Evolutionary conservation across 2,797 vertebrate species (phyloP), one percentile per base, ranked within the genome.

Genomic region (Trachops cirrhosus): DNA sequence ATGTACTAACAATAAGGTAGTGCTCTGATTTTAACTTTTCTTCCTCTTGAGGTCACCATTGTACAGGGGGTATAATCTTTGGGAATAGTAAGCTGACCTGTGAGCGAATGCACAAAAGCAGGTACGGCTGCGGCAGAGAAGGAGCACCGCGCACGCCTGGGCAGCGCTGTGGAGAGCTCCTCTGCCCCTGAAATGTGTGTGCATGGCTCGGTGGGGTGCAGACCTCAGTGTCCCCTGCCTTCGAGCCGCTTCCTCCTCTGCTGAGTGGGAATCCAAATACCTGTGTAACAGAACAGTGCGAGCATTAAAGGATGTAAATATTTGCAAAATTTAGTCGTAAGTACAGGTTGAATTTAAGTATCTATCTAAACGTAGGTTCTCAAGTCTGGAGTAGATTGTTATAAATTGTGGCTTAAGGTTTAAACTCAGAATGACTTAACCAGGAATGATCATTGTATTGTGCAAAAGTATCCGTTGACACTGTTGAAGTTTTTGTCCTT

Each of bases 311-410:
- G 29, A 78, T 84, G 2, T 41, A 92, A 86, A 44, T 67, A 46
- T 87, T 96, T 94, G 57, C 39, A 88, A 39, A 91, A 22, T 73
- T 86, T 85, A 16, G 39, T 2, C 41, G 41, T 94, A 70, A 87
- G 50, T 85, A 75, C 67, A 93, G 46, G 32, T 70, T 74, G 26
- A 79, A 93, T 84, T 93, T 89, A 85, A 90, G 64, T 80, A 48
- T 37, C 86, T 86, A 32, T 84, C 50, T 93, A 93, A 89, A 83
- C 68, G 85, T 89, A 80, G 32, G 29, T 94, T 95, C 93, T 85
- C 19, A 64, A 29, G 22, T 89, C 97, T 93, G 80, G 26, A 92
- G 74, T 92, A 77, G 44, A 64, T 86, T 57, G 10, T 82, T 87
- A 52, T 39, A 85, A 86, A 93, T 79, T 89, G 8, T 54, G 41